Conservation (phyloP, 2,888 invertebrate genomes). For the Hypena proboscidalis region DNA sequence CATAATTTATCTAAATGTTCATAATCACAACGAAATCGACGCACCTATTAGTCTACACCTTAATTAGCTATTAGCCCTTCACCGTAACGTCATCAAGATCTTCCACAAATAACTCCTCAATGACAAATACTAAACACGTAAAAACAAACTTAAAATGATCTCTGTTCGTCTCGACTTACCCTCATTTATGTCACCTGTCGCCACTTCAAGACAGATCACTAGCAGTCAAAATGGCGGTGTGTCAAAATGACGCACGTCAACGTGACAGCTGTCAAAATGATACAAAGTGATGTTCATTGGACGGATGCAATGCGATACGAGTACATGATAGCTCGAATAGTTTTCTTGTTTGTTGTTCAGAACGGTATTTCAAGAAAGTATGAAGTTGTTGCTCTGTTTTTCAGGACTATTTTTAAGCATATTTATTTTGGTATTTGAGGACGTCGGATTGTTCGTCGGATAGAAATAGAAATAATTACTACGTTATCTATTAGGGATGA, state of each 20-base stretch:
- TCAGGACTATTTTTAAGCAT: no score
- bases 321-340: slow-evolving; percentile 27
- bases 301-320: slow-evolving; percentile 54
- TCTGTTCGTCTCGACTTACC: slow-evolving; percentile 34
- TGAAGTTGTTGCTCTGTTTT: slow-evolving; percentile 4
- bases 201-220: slow-evolving; percentile 24
- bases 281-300: slow-evolving; percentile 54
- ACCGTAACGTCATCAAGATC: no score
- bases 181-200: slow-evolving; percentile 40
- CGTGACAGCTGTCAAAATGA: slow-evolving; percentile 40
- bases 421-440: no score
- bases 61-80: no score
- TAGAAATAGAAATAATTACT: no score
- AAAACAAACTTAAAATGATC: slow-evolving; percentile 37
- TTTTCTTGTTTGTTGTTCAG: slow-evolving; percentile 30
- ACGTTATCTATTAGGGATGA: no score
- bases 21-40: no score
- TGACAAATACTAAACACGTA: slow-evolving; percentile 26
- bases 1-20: no score
- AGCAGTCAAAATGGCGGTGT: slow-evolving; percentile 9
- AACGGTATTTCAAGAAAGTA: slow-evolving; percentile 17
- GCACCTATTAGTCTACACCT: no score
- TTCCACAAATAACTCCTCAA: no score
- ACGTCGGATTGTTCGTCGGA: no score
- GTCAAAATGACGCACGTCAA: slow-evolving; percentile 27